Percentiles rank a stretch among this genome's conserved stretches.
phyloP scores from a whole-genome alignment of 2,888 invertebrate species.

The Ecdyonurus torrentis region DNA sequence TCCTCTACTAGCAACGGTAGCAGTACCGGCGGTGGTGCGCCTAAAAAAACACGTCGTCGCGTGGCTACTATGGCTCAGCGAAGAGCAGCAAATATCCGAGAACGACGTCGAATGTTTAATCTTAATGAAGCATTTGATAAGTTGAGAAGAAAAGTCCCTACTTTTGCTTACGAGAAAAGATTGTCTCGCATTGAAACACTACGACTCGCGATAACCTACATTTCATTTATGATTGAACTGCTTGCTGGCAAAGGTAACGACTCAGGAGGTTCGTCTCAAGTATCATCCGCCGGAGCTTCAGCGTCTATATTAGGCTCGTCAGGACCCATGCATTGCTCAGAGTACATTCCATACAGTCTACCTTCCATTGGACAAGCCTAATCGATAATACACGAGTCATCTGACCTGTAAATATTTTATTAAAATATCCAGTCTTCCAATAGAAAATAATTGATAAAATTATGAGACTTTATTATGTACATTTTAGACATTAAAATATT shows the following conservation, averaged over 20 bases:
- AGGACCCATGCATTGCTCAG: conserved; percentile 6
- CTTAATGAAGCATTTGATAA: conserved; percentile 92
- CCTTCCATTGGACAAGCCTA: conserved; percentile 3
- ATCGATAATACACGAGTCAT: not conserved
- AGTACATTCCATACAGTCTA: conserved; percentile 10
- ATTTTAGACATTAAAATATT: no score
- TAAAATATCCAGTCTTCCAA: not conserved
- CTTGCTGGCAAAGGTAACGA: conserved; percentile 26
- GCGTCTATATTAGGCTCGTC: not conserved
- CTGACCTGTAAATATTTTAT: no score
- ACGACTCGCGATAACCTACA: conserved; percentile 87
- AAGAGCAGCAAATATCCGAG: conserved; percentile 82
- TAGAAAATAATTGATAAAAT: no score
- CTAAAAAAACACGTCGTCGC: conserved; percentile 66
- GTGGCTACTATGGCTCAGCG: conserved; percentile 83
- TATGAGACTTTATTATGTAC: no score
- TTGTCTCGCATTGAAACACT: conserved; percentile 90
- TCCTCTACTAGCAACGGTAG: not conserved
- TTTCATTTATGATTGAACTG: conserved; percentile 89
- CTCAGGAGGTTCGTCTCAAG: not conserved
- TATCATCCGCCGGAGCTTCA: conserved; percentile 2
- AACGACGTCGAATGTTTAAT: conserved; percentile 87
- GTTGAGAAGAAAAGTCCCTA: conserved; percentile 78
- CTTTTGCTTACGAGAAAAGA: conserved; percentile 92
- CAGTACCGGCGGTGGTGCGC: not conserved